Base-by-base conservation (phyloP, 2,797 vertebrate genomes). In the Apogon hyalosoma region DNA sequence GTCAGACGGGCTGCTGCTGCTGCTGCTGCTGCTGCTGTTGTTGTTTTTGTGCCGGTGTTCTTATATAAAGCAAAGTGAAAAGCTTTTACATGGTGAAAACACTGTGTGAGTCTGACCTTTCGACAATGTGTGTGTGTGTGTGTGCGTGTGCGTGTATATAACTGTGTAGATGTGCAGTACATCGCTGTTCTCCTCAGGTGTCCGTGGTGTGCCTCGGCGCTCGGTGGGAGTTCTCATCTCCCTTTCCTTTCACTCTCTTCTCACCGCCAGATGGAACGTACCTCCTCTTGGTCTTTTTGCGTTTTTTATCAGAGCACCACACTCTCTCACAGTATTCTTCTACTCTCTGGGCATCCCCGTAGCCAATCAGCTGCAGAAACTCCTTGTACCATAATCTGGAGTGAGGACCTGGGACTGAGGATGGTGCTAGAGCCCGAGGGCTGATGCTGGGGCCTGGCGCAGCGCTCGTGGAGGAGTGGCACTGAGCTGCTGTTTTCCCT, bases 301-400 rank as follows among this genome's bases (percentile, higher is more conserved):
- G 95, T 84, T 95, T 98, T 81, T 95, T 96, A 54, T 97, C 96
- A 0, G 95, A 94, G 80, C 98, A 99, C 98, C 97, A 99, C 41
- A 98, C 95, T 88, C 95, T 96, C 90, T 99, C 97, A 47, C 98
- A 99, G 86, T 99, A 99, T 87, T 99, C 96, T 68, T 98, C 98
- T 18, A 99, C 96, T 51, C 93, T 92, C 83, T 97, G 96, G 75
- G 98, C 96, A 72, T 98, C 96, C 75, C 94, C 96, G 4, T 98
- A 98, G 61, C 97, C 98, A 57, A 99, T 97, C 40, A 98, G 87
- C 87, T 99, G 97, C 69, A 99, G 93, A 81, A 99, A 98, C 63
- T 99, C 97, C 72, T 99, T 99, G 86, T 99, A 98, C 97, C 98
- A 99, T 53, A 89, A 77, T 84, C 88, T 91, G 69, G 91, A 96